Evolutionary conservation across 1,140 invertebrate genomes (phyloP).

Genomic region (Amphibalanus amphitrite): DNA sequence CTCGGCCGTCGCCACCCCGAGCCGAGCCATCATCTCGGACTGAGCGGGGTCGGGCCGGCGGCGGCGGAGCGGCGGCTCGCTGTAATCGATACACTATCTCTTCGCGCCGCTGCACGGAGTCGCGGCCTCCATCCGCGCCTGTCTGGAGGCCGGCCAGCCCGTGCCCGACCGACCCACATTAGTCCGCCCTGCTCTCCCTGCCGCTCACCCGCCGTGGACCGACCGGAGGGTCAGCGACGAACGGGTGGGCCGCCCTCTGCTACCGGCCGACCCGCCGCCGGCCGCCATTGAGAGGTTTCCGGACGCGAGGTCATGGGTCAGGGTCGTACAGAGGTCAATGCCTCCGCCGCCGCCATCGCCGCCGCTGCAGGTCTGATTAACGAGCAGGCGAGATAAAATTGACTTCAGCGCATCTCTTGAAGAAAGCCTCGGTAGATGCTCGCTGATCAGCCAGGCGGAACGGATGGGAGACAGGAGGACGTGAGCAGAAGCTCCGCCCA

Average conservation of each 20-base stretch:
- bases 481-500: background rate
- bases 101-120: background rate
- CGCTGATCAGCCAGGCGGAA: background rate
- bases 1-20: too few relatives aligned
- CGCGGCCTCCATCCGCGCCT: too few relatives aligned
- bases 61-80: too few relatives aligned
- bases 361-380: background rate
- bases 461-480: too few relatives aligned
- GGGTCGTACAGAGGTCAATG: background rate
- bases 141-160: background rate
- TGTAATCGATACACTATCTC: background rate
- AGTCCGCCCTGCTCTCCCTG: background rate
- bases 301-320: too few relatives aligned
- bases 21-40: too few relatives aligned
- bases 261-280: too few relatives aligned
- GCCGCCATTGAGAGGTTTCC: background rate
- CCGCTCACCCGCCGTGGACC: too few relatives aligned
- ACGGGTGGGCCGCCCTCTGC: background rate
- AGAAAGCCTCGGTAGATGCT: background rate
- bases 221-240: too few relatives aligned
- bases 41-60: too few relatives aligned
- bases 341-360: background rate
- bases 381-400: too few relatives aligned
- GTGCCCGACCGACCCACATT: background rate
- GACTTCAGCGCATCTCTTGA: too few relatives aligned